A percentile compares a stretch with the other conserved stretches of the same genome.
Conservation (phyloP, 2,888 invertebrate genomes). For the Harpalus rufipes region DNA sequence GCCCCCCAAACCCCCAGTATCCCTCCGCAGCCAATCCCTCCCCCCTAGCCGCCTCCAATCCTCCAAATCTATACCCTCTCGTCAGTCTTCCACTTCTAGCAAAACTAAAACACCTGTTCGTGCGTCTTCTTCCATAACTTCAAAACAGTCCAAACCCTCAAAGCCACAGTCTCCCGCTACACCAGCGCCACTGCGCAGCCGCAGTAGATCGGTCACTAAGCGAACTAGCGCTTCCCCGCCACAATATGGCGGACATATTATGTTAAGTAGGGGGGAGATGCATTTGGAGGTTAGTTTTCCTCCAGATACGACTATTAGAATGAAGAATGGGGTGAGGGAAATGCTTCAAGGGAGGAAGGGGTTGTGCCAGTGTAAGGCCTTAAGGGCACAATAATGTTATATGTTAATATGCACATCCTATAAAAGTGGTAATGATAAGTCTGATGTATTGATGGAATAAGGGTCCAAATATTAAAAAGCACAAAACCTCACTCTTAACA, state of each 20-base stretch:
- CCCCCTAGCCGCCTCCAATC: slow-evolving; percentile 70
- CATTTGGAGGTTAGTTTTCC: slow-evolving; percentile 76
- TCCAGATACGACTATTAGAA: slow-evolving; percentile 74
- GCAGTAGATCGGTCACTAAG: slow-evolving; percentile 14
- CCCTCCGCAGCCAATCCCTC: slow-evolving; percentile 73
- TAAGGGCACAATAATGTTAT: slow-evolving; percentile 1
- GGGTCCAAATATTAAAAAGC: too few relatives aligned
- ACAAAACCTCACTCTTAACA: too few relatives aligned
- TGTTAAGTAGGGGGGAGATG: slow-evolving; percentile 74
- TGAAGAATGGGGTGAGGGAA: slow-evolving; percentile 72
- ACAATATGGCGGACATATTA: slow-evolving; percentile 72
- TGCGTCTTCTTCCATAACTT: slow-evolving; percentile 8
- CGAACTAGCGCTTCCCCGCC: slow-evolving; percentile 40
- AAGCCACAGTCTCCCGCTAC: neutral
- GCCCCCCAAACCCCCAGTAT: slow-evolving; percentile 73
- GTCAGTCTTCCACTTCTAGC: neutral
- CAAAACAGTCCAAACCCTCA: neutral
- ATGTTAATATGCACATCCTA: too few relatives aligned
- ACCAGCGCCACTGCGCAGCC: slow-evolving; percentile 17
- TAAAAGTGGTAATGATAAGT: too few relatives aligned
- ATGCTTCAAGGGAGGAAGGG: slow-evolving; percentile 70
- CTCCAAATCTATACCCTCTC: neutral
- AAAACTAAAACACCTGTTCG: neutral
- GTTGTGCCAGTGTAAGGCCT: slow-evolving; percentile 57
- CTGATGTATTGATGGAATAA: too few relatives aligned